Evolutionary conservation across 2,113 vertebrate genomes (phyloP), one percentile per base, ranked within the genome.

Genomic region (Eptesicus fuscus): DNA sequence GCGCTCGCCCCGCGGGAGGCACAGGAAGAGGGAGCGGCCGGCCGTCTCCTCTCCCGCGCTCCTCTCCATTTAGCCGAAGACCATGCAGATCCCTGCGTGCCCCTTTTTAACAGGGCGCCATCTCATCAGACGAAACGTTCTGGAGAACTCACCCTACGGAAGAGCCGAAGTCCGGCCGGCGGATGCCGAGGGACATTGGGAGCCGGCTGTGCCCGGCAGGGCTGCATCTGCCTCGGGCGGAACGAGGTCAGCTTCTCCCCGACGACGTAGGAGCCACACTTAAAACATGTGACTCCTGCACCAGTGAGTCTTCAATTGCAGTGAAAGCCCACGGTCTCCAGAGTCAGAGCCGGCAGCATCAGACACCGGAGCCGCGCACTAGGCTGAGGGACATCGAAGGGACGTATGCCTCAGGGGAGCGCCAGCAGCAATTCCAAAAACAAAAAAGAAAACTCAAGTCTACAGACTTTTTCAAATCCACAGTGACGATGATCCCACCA

Each of bases 1-100:
- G 93, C 53, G 61, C 69, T 59, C 77, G 35, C 77, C 91, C 83
- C 88, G 30, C 3, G 56, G 86, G 89, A 67, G 71, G 71, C 22
- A 7, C 17, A 30, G 5, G 83, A 20, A 70, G 25, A 93, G 30
- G 1, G 1, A 14, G n/a, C 40, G 40, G 4, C 0, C 51, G 23
- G 44, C 56, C 7, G 37, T 77, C 76, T 28, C 28, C 32, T 25
- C 28, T n/a, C 22, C 28, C 28, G 18, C 0, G 63, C 47, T 73
- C 69, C 32, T 53, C 65, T 76, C 56, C 28, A 1, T 9, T 3
- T 51, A 56, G 42, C 37, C 1, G 7, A n/a, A 82, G 77, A 67
- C 30, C 28, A 0, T 5, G 42, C 25, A 8, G 40, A 47, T 61
- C 9, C 11, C 25, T 4, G 5, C 30, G 74, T 51, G 59, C 18